A percentile compares a stretch with the other conserved stretches of the same genome.
These are phyloP conservation scores for Hucho hucho DNA, from an alignment of 2,113 vertebrate species.

Conservation along the genomic window DNA sequence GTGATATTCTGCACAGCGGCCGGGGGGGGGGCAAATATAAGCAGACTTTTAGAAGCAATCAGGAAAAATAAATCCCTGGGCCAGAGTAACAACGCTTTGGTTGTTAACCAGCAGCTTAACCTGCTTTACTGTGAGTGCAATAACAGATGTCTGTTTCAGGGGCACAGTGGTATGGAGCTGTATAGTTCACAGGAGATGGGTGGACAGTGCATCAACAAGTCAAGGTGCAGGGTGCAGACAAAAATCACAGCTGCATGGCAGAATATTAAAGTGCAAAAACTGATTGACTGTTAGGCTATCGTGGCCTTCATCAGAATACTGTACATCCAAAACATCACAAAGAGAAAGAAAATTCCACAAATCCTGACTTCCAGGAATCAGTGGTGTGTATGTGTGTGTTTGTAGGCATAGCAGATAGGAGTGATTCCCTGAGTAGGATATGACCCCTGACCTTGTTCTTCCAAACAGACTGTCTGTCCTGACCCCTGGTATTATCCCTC, in stretches of 20 bases:
- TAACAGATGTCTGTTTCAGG: slow-evolving; percentile 43
- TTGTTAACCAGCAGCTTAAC: slow-evolving; percentile 75
- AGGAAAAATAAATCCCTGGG: slow-evolving; percentile 82
- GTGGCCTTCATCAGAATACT: too few relatives aligned
- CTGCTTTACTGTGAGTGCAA: slow-evolving; percentile 62
- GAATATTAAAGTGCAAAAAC: too few relatives aligned
- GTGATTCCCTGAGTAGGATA: background rate
- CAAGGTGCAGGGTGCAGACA: too few relatives aligned
- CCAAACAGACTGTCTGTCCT: slow-evolving; percentile 53
- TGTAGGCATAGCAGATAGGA: background rate
- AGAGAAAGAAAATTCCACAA: background rate
- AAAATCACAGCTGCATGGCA: too few relatives aligned
- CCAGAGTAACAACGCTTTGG: slow-evolving; percentile 51
- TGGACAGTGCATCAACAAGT: too few relatives aligned
- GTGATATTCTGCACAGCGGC: slow-evolving; percentile 77
- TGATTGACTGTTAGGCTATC: too few relatives aligned
- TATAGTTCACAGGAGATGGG: background rate
- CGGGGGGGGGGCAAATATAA: slow-evolving; percentile 88
- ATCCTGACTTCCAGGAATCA: background rate
- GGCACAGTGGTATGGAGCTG: background rate
- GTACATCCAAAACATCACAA: background rate
- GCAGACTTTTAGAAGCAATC: slow-evolving; percentile 99
- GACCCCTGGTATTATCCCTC: slow-evolving; percentile 58
- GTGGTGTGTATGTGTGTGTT: background rate
- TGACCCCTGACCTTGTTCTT: slow-evolving; percentile 58